These are phyloP conservation scores for Lucilia cuprina DNA, from an alignment of 1,140 invertebrate genomes.

Conservation along the genomic window DNA sequence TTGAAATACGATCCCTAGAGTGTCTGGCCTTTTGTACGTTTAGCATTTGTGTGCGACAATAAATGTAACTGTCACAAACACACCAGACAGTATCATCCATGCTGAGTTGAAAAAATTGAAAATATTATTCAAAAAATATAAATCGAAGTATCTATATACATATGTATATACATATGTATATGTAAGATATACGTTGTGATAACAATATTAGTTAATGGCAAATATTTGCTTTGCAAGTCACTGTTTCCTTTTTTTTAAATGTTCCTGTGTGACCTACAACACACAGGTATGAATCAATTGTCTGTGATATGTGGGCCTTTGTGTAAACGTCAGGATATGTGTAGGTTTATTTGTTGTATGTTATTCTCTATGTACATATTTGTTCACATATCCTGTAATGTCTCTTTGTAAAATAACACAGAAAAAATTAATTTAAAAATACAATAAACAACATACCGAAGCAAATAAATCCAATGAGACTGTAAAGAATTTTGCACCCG, in stretches of 20 bases:
- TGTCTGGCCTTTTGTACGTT: too few relatives aligned
- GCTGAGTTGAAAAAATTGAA: too few relatives aligned
- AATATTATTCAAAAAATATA: too few relatives aligned
- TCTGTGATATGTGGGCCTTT: too few relatives aligned
- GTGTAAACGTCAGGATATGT: too few relatives aligned
- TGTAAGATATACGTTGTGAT: background rate
- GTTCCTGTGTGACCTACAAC: too few relatives aligned
- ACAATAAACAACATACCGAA: constrained; percentile 69
- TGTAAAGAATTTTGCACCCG: constrained; percentile 86
- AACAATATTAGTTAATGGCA: background rate
- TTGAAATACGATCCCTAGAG: too few relatives aligned
- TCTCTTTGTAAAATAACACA: background rate
- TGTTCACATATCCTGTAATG: constrained; percentile 18
- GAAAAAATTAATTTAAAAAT: too few relatives aligned
- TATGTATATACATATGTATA: background rate
- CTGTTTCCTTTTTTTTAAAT: background rate
- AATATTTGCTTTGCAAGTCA: background rate
- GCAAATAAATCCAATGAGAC: constrained; percentile 86
- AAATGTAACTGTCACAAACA: too few relatives aligned
- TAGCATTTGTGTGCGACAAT: too few relatives aligned
- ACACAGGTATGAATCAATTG: too few relatives aligned
- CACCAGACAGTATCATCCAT: too few relatives aligned
- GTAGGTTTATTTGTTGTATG: background rate
- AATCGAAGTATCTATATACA: background rate
- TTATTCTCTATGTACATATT: background rate